Conservation (phyloP, 2,113 vertebrate genomes). For the Ibidorhyncha struthersii region DNA sequence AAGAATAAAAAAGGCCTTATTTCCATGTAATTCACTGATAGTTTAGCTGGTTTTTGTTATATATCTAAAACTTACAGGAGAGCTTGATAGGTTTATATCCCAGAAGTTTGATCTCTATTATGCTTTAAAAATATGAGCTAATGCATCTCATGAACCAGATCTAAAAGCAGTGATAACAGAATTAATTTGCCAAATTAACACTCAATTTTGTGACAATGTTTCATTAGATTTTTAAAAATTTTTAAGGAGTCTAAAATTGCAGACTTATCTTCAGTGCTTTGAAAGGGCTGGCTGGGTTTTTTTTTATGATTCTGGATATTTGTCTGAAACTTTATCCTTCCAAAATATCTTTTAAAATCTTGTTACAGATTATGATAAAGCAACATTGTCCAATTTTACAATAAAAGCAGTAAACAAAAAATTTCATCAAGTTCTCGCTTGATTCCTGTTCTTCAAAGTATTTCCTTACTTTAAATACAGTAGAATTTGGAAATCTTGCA, state of each 20-base stretch:
- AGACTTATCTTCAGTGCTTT: background rate
- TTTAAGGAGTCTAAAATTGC: background rate
- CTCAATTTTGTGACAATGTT: background rate
- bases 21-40: background rate
- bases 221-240: background rate
- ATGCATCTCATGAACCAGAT: background rate
- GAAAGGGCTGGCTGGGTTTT: background rate
- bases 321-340: background rate
- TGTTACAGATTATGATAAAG: background rate
- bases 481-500: background rate
- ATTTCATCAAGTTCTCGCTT: background rate
- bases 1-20: background rate
- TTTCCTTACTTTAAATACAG: background rate
- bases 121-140: background rate
- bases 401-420: background rate
- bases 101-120: background rate
- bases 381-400: background rate
- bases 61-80: background rate
- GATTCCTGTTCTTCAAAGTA: background rate
- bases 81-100: background rate
- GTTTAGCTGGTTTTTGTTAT: background rate
- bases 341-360: background rate
- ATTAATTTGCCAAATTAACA: background rate
- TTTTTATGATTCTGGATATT: background rate
- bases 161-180: background rate